A percentile compares a stretch with the other conserved stretches of the same genome.
Conservation (phyloP, 2,888 invertebrate genomes). For the Nephrocerus scutellatus region DNA sequence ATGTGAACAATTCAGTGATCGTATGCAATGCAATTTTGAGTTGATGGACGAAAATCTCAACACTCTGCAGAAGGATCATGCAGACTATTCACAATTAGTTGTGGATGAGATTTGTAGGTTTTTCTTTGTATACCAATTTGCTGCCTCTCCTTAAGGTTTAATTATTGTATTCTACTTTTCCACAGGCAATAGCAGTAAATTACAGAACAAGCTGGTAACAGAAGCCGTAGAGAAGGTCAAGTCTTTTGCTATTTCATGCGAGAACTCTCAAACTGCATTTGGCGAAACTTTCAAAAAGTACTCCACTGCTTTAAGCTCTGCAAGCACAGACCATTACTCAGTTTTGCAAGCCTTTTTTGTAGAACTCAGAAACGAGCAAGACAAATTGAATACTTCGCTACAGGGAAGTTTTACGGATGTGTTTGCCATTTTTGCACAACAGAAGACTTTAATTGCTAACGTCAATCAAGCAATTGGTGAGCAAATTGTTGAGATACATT, state of each 20-base stretch:
- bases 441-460: conserved; percentile 25
- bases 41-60: conserved; percentile 32
- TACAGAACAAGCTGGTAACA: conserved; percentile 30
- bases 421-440: conserved; percentile 29
- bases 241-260: conserved; percentile 28
- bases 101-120: conserved; percentile 35
- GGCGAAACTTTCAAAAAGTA: conserved; percentile 27
- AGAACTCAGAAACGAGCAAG: conserved; percentile 29
- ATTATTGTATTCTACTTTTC: neutral
- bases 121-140: too few species aligned
- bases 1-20: conserved; percentile 38
- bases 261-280: conserved; percentile 26
- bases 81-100: conserved; percentile 29
- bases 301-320: conserved; percentile 20
- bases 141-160: too few species aligned
- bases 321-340: conserved; percentile 27
- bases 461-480: conserved; percentile 25
- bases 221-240: conserved; percentile 32
- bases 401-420: conserved; percentile 28
- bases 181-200: conserved; percentile 30
- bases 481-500: conserved; percentile 24
- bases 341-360: conserved; percentile 25
- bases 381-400: conserved; percentile 27
- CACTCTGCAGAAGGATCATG: conserved; percentile 33
- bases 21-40: conserved; percentile 38